Evolutionary conservation across 1,140 invertebrate genomes (phyloP).

Genomic region (Epicauta chinensis): DNA sequence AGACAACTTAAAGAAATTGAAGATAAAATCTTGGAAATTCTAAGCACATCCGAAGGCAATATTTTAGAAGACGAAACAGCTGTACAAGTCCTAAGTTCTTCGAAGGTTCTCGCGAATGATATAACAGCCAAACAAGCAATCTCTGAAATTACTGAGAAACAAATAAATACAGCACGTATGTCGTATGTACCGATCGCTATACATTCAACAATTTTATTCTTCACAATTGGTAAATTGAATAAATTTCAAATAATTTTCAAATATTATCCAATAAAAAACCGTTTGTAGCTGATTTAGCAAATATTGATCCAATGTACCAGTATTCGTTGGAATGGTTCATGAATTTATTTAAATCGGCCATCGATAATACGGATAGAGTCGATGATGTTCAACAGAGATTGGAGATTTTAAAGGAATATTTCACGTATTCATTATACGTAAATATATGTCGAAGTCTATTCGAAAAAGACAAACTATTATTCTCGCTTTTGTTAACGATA

Average conservation of each 20-base stretch:
- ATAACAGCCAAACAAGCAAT: constrained; percentile 78
- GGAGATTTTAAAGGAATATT: constrained; percentile 69
- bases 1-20: constrained; percentile 71
- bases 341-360: constrained; percentile 76
- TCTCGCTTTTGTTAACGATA: constrained; percentile 84
- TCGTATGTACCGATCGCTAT: constrained; percentile 79
- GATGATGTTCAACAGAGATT: constrained; percentile 67
- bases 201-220: constrained; percentile 86
- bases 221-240: constrained; percentile 65
- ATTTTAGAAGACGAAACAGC: constrained; percentile 90
- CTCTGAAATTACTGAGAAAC: constrained; percentile 46
- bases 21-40: constrained; percentile 82
- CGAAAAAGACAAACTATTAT: constrained; percentile 91
- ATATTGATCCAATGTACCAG: constrained; percentile 95
- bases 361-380: constrained; percentile 81
- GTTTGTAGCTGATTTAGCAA: constrained; percentile 82
- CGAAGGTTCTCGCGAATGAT: constrained; percentile 74
- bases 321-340: constrained; percentile 91
- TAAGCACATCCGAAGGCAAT: constrained; percentile 79
- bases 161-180: constrained; percentile 74
- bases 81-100: constrained; percentile 79
- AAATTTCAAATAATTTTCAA: no score
- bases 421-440: constrained; percentile 82
- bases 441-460: constrained; percentile 84
- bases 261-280: constrained; percentile 39